These are phyloP conservation scores for Schizotus pectinicornis DNA, from an alignment of 2,888 invertebrate genomes.

Conservation along the genomic window DNA sequence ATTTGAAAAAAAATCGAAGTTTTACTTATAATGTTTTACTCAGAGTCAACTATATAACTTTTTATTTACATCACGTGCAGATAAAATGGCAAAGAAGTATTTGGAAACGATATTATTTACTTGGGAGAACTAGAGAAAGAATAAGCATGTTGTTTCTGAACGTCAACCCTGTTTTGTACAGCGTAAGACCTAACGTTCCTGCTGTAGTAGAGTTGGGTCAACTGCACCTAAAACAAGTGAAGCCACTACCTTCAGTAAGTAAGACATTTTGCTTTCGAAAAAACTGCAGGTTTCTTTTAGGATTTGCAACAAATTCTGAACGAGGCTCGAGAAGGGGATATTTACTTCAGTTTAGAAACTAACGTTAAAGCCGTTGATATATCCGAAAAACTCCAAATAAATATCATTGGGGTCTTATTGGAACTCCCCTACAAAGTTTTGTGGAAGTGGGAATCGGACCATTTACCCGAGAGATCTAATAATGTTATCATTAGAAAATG, in stretches of 20 bases:
- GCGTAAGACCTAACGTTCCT: conserved; percentile 47
- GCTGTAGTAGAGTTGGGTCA: conserved; percentile 47
- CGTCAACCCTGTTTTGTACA: conserved; percentile 48
- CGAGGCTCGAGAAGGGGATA: conserved; percentile 45
- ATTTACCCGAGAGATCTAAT: conserved; percentile 25
- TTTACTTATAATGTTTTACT: conserved; percentile 26
- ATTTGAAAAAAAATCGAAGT: conserved; percentile 26
- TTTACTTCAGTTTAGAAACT: conserved; percentile 54
- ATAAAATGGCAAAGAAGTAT: conserved; percentile 46
- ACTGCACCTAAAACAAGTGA: conserved; percentile 43
- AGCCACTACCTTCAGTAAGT: conserved; percentile 48
- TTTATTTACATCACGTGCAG: conserved; percentile 37
- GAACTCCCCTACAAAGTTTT: conserved; percentile 32
- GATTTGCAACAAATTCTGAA: conserved; percentile 47
- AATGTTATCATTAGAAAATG: conserved; percentile 37
- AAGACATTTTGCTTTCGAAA: neutral
- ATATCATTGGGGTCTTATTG: conserved; percentile 26
- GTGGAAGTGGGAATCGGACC: conserved; percentile 39
- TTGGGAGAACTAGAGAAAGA: conserved; percentile 48
- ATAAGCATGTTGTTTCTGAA: conserved; percentile 49
- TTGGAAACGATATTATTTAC: conserved; percentile 51
- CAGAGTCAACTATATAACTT: conserved; percentile 27
- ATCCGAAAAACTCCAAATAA: conserved; percentile 17
- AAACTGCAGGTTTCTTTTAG: conserved; percentile 28
- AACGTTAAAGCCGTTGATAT: conserved; percentile 34